Evolutionary conservation across 2,113 vertebrate species (phyloP).

Genomic region (Gymnobelideus leadbeateri): DNA sequence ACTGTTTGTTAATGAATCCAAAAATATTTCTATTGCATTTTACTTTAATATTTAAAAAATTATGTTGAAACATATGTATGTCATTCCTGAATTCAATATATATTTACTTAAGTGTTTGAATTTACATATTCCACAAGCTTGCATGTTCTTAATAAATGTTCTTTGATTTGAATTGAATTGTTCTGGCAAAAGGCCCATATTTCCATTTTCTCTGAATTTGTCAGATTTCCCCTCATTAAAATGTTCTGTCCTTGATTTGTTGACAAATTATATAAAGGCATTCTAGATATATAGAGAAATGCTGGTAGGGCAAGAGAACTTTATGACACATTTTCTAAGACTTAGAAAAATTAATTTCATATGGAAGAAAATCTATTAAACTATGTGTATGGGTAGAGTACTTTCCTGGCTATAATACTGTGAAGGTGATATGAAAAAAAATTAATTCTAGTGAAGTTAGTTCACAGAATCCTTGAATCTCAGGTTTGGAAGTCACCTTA

Average conservation of each 20-base stretch:
- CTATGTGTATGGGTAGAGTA: neutral
- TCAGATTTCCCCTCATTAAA: neutral
- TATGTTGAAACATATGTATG: neutral
- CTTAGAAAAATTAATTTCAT: constrained; percentile 30
- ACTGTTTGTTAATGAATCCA: neutral
- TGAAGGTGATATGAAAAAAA: neutral
- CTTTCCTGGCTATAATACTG: neutral
- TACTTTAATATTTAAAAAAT: neutral
- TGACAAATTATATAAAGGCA: neutral
- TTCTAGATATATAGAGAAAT: neutral
- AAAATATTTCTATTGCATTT: neutral
- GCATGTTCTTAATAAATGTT: neutral
- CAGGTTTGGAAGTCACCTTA: neutral
- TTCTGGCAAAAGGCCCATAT: neutral
- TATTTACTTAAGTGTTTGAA: neutral
- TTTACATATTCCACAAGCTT: neutral
- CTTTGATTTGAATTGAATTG: neutral
- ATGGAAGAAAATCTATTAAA: neutral
- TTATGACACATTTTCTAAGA: constrained; percentile 4
- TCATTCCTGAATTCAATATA: neutral
- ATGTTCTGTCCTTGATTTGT: neutral
- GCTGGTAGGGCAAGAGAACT: neutral
- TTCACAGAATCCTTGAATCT: neutral
- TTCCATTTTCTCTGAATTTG: neutral
- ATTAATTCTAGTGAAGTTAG: neutral